Conservation (phyloP, 1,140 invertebrate species). For the Maniola jurtina region DNA sequence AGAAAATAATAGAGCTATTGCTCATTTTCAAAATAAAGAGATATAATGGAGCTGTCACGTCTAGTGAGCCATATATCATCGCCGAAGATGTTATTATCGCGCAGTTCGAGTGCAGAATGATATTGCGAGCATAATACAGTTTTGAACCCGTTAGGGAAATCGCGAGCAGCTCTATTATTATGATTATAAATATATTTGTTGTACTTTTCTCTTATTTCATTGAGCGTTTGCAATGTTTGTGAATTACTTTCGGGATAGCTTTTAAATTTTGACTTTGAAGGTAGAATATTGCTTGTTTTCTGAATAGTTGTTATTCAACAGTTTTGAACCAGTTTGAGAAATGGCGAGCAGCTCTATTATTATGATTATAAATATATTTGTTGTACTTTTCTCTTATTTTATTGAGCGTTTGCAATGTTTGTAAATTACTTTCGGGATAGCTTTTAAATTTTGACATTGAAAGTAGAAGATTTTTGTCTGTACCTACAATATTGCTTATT, state of each 20-base stretch:
- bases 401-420: neutral
- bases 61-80: slow-evolving; percentile 8
- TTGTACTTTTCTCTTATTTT: too few species aligned
- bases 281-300: too few species aligned
- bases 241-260: neutral
- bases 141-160: slow-evolving; percentile 32
- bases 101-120: slow-evolving; percentile 33
- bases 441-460: neutral
- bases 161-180: slow-evolving; percentile 15
- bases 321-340: slow-evolving; percentile 30
- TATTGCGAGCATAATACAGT: slow-evolving; percentile 29
- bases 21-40: too few species aligned
- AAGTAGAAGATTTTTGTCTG: neutral
- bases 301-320: too few species aligned
- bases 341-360: slow-evolving; percentile 18
- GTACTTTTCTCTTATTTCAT: too few species aligned
- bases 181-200: slow-evolving; percentile 21
- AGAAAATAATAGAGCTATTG: too few species aligned
- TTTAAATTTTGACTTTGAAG: neutral
- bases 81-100: slow-evolving; percentile 31
- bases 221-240: neutral
- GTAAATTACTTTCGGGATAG: neutral
- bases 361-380: slow-evolving; percentile 21
- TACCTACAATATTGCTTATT: too few species aligned
- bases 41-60: neutral